Conservation (phyloP, 2,113 vertebrate genomes). For the Hippocampus mohnikei region DNA sequence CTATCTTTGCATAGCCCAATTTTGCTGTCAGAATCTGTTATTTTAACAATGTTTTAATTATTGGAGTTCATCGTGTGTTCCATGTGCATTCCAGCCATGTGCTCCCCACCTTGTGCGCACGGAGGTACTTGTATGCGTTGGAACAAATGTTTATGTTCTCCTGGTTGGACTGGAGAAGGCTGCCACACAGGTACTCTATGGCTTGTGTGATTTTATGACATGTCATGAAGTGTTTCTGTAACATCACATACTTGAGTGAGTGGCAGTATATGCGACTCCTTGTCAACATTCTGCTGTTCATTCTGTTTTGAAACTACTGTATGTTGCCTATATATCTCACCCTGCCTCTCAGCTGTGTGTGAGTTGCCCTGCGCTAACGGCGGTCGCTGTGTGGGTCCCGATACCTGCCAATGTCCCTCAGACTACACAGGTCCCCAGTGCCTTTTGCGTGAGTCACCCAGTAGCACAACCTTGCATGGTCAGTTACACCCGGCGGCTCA, state of each 20-base stretch:
- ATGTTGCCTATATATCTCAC: constrained; percentile 9
- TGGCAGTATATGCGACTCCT: too few species aligned
- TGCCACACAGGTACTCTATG: constrained; percentile 74
- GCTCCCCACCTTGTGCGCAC: constrained; percentile 75
- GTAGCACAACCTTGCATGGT: constrained; percentile 3
- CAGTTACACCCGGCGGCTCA: constrained; percentile 1
- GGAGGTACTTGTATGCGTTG: constrained; percentile 77
- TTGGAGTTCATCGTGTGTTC: not conserved
- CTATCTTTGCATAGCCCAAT: not conserved
- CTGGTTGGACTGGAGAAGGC: constrained; percentile 72
- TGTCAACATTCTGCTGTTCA: not conserved
- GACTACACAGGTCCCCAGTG: constrained; percentile 77
- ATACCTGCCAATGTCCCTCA: constrained; percentile 75
- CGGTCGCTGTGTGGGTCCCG: constrained; percentile 73
- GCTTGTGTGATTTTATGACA: too few species aligned
- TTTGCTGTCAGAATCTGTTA: not conserved
- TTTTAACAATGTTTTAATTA: not conserved
- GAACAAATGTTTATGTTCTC: constrained; percentile 72
- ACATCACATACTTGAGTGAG: too few species aligned
- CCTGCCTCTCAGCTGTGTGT: constrained; percentile 65
- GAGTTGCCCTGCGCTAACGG: constrained; percentile 74
- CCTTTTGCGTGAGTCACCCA: constrained; percentile 70
- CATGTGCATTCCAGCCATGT: constrained; percentile 71
- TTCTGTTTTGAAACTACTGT: constrained; percentile 9
- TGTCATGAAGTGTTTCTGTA: not conserved